These are phyloP conservation scores for Silurus aristotelis DNA, from an alignment of 2,797 vertebrate species.

Conservation along the genomic window DNA sequence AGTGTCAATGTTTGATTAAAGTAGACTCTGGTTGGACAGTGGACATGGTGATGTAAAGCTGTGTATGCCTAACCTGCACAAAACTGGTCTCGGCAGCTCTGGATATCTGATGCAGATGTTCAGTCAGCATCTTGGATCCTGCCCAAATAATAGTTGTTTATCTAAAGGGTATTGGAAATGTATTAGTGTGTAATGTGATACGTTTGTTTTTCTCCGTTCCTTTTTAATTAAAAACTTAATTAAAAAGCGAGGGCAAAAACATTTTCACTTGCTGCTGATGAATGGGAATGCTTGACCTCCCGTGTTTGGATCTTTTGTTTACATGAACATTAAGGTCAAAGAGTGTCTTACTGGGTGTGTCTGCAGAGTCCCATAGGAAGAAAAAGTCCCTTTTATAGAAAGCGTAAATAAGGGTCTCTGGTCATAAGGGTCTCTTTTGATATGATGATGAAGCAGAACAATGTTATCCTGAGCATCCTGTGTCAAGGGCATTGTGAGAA, in stretches of 20 bases:
- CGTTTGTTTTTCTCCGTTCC: not conserved
- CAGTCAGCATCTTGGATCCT: not conserved
- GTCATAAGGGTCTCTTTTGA: constrained; percentile 17
- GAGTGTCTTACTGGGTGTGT: not conserved
- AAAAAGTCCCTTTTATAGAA: constrained; percentile 12
- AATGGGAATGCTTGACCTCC: not conserved
- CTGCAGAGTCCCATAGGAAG: not conserved
- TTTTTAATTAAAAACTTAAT: not conserved
- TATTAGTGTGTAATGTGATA: constrained; percentile 2
- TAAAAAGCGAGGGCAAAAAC: not conserved
- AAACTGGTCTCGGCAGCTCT: constrained; percentile 15
- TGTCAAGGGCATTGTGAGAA: constrained; percentile 16
- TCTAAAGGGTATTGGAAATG: not conserved
- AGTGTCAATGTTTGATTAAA: not conserved
- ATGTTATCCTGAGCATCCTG: not conserved
- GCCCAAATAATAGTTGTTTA: not conserved
- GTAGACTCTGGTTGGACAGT: constrained; percentile 11
- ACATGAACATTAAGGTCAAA: constrained; percentile 17
- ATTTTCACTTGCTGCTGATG: not conserved
- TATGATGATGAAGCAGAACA: constrained; percentile 38
- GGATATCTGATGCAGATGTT: constrained; percentile 17
- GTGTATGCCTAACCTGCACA: constrained; percentile 36
- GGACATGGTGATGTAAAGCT: constrained; percentile 21
- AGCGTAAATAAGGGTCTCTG: constrained; percentile 32
- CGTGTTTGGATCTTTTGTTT: not conserved